Evolutionary conservation across 2,113 vertebrate genomes (phyloP), one percentile per base, ranked within the genome.

Genomic region (Hemibagrus wyckioides): DNA sequence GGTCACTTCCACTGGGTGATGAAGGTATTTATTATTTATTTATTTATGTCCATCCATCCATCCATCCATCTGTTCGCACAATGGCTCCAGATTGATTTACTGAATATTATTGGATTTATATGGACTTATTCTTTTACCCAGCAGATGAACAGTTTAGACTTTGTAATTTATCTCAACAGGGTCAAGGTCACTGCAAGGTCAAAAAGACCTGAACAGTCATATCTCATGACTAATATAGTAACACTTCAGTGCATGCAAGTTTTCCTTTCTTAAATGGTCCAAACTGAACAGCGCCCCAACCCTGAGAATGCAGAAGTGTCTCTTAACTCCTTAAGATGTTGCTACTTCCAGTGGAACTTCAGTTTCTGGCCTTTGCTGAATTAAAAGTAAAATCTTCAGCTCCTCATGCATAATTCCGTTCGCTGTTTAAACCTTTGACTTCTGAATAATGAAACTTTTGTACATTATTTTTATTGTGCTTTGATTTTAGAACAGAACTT

Each of bases 351-450:
- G 25, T n/a, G 73, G 41, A 76, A 48, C 28, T 9, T 76, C 30
- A 79, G 15, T 54, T 79, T 54, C n/a, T 79, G 76, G 76, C 48
- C n/a, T 54, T 54, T 52, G 28, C n/a, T 77, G 19, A 79, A 79
- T 19, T 52, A 77, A 30, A 76, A 75, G 19, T 71, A 39, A 23
- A 71, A 54, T 79, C 5, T 79, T 52, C 48, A 79, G 48, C 75
- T 30, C 28, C 44, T 77, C 48, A 15, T 77, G 75, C 48, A 52
- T 52, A 30, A 77, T 30, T 52, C 75, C 50, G 28, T 79, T 23
- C 41, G 9, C 23, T 41, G 19, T 25, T 41, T 71, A 23, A 23
- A 41, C 69, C 69, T 39, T 41, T 71, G 19, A 21, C 76, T 79
- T 54, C 6, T 54, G 76, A 52, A 33, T 79, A 54, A 54, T 54